Conservation (phyloP, 2,888 invertebrate genomes). For the Ischnus inquisitorius region DNA sequence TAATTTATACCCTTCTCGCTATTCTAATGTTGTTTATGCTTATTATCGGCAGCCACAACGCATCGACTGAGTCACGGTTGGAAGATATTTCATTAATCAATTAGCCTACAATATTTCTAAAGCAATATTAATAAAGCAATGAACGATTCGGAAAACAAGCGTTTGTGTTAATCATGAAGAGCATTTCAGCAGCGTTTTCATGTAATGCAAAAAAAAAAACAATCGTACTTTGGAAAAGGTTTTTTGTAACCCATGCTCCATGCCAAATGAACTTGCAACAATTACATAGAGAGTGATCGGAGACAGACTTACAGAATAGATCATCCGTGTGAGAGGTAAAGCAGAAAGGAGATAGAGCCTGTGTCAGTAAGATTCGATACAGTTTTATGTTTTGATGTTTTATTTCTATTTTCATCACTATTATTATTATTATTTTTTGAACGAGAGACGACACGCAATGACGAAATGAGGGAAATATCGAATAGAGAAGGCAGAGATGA, state of each 20-base stretch:
- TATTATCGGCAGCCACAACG: conserved; percentile 23
- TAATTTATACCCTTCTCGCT: background rate
- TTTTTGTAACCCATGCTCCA: conserved; percentile 59
- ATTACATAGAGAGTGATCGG: conserved; percentile 54
- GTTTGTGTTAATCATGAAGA: background rate
- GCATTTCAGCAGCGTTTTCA: background rate
- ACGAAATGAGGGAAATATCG: conserved; percentile 31
- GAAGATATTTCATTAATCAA: conserved; percentile 25
- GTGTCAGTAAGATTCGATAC: conserved; percentile 71
- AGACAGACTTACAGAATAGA: conserved; percentile 80
- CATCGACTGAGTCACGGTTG: conserved; percentile 35
- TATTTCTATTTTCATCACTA: too few relatives aligned
- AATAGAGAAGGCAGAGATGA: conserved; percentile 70
- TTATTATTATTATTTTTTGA: conserved; percentile 33
- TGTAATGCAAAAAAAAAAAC: background rate
- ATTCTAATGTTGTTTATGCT: background rate
- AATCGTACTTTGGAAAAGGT: background rate
- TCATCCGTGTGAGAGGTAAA: conserved; percentile 78
- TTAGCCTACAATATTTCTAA: conserved; percentile 27
- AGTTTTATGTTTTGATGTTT: conserved; percentile 55
- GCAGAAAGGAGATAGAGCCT: conserved; percentile 77
- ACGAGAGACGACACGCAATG: conserved; percentile 16
- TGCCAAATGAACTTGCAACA: conserved; percentile 56
- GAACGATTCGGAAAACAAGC: background rate
- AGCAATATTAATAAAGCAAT: background rate